A percentile compares a stretch with the other conserved stretches of the same genome.
phyloP scores from a whole-genome alignment of 2,888 invertebrate genomes.

The Zelleria hepariella region DNA sequence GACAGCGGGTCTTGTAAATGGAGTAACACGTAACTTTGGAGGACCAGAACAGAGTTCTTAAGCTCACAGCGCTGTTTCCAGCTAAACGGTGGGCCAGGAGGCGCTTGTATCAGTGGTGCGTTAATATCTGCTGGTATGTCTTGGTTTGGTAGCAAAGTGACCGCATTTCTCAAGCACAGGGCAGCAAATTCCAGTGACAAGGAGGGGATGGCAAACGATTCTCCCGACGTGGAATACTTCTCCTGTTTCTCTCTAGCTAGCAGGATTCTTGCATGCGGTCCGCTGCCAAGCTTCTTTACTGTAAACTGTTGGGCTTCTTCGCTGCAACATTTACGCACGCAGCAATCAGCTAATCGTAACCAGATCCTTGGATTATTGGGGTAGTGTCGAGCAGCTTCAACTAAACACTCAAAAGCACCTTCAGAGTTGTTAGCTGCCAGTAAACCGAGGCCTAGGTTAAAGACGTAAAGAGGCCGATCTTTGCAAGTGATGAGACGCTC shows the following conservation, averaged over 20 bases:
- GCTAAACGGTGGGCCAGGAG: slow-evolving; percentile 76
- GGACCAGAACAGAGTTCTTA: slow-evolving; percentile 78
- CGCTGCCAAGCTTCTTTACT: slow-evolving; percentile 58
- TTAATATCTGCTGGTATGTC: slow-evolving; percentile 49
- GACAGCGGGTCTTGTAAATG: slow-evolving; percentile 87
- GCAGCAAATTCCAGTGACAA: slow-evolving; percentile 92
- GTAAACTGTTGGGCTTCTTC: slow-evolving; percentile 63
- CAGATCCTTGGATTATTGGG: slow-evolving; percentile 92
- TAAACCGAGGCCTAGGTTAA: slow-evolving; percentile 87
- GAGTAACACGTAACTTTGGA: slow-evolving; percentile 87
- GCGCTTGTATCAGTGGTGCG: slow-evolving; percentile 52
- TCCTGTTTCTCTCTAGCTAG: slow-evolving; percentile 52
- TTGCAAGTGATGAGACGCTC: slow-evolving; percentile 51
- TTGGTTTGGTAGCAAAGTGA: slow-evolving; percentile 76
- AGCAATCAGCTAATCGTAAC: slow-evolving; percentile 94
- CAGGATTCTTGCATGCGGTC: slow-evolving; percentile 54
- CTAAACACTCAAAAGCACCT: slow-evolving; percentile 92
- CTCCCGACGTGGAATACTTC: slow-evolving; percentile 65
- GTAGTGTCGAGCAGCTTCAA: slow-evolving; percentile 87
- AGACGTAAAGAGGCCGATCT: slow-evolving; percentile 77
- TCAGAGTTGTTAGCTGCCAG: slow-evolving; percentile 84
- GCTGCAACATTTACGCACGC: slow-evolving; percentile 78
- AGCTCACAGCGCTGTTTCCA: slow-evolving; percentile 73
- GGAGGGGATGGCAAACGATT: slow-evolving; percentile 88
- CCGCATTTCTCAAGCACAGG: slow-evolving; percentile 88